These are phyloP conservation scores for Girardia tigrina DNA, from an alignment of 2,888 invertebrate species.

Conservation along the genomic window DNA sequence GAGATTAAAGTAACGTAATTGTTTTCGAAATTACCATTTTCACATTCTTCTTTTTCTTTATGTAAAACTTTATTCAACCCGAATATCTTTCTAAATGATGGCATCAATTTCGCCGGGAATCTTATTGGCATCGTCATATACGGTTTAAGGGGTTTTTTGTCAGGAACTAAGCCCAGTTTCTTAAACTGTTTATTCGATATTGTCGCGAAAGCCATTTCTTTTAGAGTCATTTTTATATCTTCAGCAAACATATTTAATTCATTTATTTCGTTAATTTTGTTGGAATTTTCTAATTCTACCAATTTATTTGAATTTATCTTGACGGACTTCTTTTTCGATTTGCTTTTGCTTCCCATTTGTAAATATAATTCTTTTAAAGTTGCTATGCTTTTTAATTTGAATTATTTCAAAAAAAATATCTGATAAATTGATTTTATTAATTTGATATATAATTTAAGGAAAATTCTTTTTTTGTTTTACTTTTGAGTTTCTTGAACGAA, in stretches of 20 bases:
- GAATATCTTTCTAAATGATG: neutral
- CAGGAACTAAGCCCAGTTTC: neutral
- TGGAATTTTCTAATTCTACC: neutral
- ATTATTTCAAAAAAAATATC: neutral
- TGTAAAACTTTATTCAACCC: neutral
- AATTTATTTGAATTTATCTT: neutral
- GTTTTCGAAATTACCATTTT: neutral
- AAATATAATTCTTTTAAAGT: neutral
- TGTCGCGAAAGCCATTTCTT: neutral
- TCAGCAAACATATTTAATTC: neutral
- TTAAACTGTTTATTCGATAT: constrained; percentile 5
- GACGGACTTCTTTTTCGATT: neutral
- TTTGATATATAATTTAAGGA: too few species aligned
- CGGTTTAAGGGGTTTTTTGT: neutral
- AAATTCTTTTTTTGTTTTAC: too few species aligned
- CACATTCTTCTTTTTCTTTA: neutral
- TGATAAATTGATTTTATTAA: neutral
- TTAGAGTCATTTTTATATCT: neutral
- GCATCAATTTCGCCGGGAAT: constrained; percentile 2
- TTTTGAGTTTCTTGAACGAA: too few species aligned
- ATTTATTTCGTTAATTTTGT: neutral
- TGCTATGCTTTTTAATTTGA: neutral
- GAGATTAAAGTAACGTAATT: neutral
- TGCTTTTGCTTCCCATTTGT: neutral
- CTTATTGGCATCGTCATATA: neutral